A percentile compares a stretch with the other conserved stretches of the same genome.
Evolutionary conservation across 2,797 vertebrate species (phyloP).

Genomic region (Trematomus bernacchii): DNA sequence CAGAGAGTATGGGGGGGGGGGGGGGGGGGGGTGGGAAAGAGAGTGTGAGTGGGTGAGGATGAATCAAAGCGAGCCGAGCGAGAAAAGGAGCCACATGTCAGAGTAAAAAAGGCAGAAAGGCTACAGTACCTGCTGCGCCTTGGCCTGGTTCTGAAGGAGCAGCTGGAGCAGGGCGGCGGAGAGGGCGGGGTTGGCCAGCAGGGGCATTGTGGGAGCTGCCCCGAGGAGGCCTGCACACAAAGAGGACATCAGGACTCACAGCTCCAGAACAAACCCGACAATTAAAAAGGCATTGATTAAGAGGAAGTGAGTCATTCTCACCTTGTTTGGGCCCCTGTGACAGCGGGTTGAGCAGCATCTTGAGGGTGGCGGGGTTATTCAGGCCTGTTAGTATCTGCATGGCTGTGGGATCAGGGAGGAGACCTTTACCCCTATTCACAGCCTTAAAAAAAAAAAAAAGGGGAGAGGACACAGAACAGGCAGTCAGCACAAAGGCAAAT

Average conservation of each 20-base stretch:
- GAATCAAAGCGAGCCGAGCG: slow-evolving; percentile 34
- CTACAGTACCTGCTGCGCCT: slow-evolving; percentile 88
- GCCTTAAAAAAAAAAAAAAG: slow-evolving; percentile 77
- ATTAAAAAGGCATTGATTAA: neutral
- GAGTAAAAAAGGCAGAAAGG: neutral
- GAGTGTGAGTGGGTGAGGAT: slow-evolving; percentile 32
- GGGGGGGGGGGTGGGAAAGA: neutral
- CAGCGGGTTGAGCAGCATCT: slow-evolving; percentile 91
- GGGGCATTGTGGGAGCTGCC: slow-evolving; percentile 87
- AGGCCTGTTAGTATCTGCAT: slow-evolving; percentile 92
- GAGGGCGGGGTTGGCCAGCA: slow-evolving; percentile 89
- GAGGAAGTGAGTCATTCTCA: slow-evolving; percentile 41
- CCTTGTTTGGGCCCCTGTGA: slow-evolving; percentile 92
- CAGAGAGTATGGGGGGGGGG: slow-evolving; percentile 18
- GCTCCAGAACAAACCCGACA: slow-evolving; percentile 1
- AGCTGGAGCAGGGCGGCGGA: slow-evolving; percentile 91
- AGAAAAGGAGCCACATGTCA: slow-evolving; percentile 7
- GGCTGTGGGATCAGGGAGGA: slow-evolving; percentile 92
- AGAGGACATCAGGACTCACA: slow-evolving; percentile 14
- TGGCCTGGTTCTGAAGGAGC: slow-evolving; percentile 91
- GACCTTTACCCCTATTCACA: slow-evolving; percentile 93
- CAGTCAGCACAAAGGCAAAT: neutral
- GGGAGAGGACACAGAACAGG: neutral
- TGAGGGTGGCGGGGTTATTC: slow-evolving; percentile 90
- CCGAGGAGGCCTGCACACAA: slow-evolving; percentile 89